Conservation (phyloP, 2,113 vertebrate genomes). For the Sakesphorus luctuosus region DNA sequence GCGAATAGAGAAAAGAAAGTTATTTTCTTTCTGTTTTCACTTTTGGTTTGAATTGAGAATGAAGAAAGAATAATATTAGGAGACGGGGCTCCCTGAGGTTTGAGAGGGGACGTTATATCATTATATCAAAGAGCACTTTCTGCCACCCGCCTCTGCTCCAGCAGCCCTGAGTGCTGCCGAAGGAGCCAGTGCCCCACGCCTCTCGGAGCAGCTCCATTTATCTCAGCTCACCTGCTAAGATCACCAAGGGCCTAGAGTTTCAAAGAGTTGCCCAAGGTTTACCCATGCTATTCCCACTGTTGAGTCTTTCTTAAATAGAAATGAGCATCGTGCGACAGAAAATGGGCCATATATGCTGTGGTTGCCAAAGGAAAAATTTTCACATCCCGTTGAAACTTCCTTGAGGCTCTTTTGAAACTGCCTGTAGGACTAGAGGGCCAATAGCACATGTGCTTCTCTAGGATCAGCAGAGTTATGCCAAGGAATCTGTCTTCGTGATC, state of each 20-base stretch:
- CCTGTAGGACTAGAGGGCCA: background rate
- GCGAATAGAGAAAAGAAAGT: background rate
- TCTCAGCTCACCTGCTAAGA: constrained; percentile 69
- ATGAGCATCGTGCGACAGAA: background rate
- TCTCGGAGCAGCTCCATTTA: constrained; percentile 9
- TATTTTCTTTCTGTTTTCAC: constrained; percentile 67
- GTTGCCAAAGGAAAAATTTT: background rate
- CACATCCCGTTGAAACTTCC: background rate
- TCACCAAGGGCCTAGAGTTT: constrained; percentile 41
- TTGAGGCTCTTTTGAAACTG: background rate
- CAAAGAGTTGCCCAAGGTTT: constrained; percentile 55
- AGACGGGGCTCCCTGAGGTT: constrained; percentile 46
- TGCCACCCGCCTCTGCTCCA: constrained; percentile 34
- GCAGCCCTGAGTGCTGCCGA: background rate
- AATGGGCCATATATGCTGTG: background rate
- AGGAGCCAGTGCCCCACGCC: background rate
- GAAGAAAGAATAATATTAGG: constrained; percentile 64
- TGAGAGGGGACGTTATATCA: constrained; percentile 10
- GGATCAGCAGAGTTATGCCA: background rate
- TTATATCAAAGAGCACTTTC: constrained; percentile 65
- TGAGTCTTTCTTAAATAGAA: background rate
- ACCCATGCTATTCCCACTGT: background rate
- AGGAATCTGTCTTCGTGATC: background rate
- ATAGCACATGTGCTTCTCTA: background rate
- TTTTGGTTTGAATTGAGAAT: constrained; percentile 73